Evolutionary conservation across 2,113 vertebrate genomes (phyloP).

Genomic region (Pteropus alecto): DNA sequence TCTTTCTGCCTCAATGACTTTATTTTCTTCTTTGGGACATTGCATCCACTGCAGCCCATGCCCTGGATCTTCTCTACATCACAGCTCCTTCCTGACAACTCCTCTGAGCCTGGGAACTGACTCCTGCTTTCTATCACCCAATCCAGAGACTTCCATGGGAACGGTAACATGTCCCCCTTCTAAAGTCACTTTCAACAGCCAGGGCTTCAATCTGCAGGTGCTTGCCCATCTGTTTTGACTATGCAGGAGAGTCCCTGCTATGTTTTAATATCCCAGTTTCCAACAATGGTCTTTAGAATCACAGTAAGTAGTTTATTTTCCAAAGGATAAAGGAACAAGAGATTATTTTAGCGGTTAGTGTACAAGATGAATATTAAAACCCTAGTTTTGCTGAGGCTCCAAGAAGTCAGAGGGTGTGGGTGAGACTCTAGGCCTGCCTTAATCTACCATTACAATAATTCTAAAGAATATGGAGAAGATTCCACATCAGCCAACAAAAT

Average conservation of each 20-base stretch:
- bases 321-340: constrained; percentile 18
- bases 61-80: not conserved
- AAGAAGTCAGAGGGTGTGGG: not conserved
- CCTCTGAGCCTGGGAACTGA: not conserved
- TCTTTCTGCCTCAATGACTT: not conserved
- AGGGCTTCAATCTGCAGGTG: not conserved
- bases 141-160: not conserved
- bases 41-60: not conserved
- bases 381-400: not conserved
- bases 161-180: not conserved
- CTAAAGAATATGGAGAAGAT: not conserved
- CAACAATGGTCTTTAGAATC: not conserved
- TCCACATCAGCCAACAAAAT: not conserved
- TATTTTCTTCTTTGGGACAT: not conserved
- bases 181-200: not conserved
- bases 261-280: not conserved
- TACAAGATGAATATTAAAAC: not conserved
- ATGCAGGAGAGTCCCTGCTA: not conserved
- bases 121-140: not conserved
- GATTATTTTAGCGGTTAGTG: not conserved
- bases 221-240: not conserved
- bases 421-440: not conserved
- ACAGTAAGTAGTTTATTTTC: constrained; percentile 10
- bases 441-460: not conserved
- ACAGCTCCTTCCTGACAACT: not conserved